Evolutionary conservation across 2,888 invertebrate species (phyloP), one percentile per base, ranked within the genome.

Genomic region (Argynnis bischoffii): DNA sequence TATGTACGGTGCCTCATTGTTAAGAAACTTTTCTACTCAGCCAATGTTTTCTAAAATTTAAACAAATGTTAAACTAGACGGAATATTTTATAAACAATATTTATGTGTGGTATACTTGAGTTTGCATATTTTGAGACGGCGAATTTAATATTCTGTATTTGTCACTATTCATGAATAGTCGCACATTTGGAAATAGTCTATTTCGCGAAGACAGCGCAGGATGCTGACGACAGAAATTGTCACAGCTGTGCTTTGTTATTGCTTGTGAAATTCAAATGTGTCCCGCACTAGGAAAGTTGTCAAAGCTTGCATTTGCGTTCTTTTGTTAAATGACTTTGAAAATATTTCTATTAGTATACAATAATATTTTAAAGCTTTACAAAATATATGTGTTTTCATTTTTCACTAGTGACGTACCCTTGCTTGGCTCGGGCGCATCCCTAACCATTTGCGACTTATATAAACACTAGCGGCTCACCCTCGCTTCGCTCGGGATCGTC

Each of bases 171-270:
- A 55, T 56, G 63, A 71, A 57, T 60, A 63, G 63, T 67, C 60
- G 60, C 61, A 56, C 57, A 50, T 54, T 66, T 18, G 64, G 61
- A 61, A 64, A 71, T 66, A 69, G 63, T 61, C 56, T 46, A 60
- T 69, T 71, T 63, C 61, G 48, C 51, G 68, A 54, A 64, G 63
- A 59, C 64, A 69, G 63, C 63, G 61, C 67, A 21, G 48, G 64
- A 72, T 71, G 74, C 59, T 69, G 56, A 55, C 65, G 69, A 69
- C 71, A 70, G 66, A 70, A 48, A 72, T 71, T 70, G 71, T 69
- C 69, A 57, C 73, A 70, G 71, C 71, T 75, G 73, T 63, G 68
- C 57, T 63, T 69, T 69, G 69, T 67, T 69, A 72, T 71, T 69
- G 67, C 63, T 67, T 67, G 31, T 57, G 64, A 69, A 64, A 69